phyloP scores from a whole-genome alignment of 2,113 vertebrate species.

The Corynorhinus townsendii region DNA sequence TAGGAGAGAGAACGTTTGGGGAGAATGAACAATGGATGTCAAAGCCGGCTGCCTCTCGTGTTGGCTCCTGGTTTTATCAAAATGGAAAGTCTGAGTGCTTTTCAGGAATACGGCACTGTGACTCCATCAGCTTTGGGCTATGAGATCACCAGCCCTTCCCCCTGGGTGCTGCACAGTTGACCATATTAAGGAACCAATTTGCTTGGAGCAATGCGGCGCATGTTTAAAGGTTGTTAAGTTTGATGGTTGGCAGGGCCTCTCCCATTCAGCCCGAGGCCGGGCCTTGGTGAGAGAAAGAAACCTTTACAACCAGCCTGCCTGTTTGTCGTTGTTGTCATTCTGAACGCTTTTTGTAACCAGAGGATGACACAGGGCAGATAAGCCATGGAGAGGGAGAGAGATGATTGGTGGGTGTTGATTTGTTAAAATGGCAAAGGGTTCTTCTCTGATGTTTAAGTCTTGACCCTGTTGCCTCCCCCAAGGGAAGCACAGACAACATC shows the following conservation, averaged over 20 bases:
- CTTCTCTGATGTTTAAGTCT: neutral
- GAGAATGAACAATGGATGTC: constrained; percentile 77
- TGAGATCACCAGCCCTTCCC: constrained; percentile 78
- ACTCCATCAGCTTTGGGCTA: constrained; percentile 72
- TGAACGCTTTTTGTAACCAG: neutral
- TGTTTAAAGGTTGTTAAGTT: constrained; percentile 72
- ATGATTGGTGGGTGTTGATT: neutral
- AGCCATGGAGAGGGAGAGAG: neutral
- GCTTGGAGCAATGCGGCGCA: constrained; percentile 73
- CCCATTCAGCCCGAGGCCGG: constrained; percentile 55
- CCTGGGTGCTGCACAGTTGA: constrained; percentile 66
- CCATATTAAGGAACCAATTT: constrained; percentile 77
- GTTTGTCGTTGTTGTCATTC: neutral
- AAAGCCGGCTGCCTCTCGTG: constrained; percentile 56
- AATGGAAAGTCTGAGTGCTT: constrained; percentile 79
- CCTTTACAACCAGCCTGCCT: neutral
- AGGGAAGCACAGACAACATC: neutral
- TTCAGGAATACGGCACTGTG: constrained; percentile 71
- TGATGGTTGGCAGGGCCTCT: constrained; percentile 66
- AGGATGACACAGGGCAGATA: neutral
- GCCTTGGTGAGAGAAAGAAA: neutral
- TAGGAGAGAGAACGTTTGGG: constrained; percentile 50
- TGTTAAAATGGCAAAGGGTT: neutral
- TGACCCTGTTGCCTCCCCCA: neutral
- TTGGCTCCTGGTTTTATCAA: constrained; percentile 81